Conservation (phyloP, 2,113 vertebrate genomes). For the Oncorhynchus clarkii region DNA sequence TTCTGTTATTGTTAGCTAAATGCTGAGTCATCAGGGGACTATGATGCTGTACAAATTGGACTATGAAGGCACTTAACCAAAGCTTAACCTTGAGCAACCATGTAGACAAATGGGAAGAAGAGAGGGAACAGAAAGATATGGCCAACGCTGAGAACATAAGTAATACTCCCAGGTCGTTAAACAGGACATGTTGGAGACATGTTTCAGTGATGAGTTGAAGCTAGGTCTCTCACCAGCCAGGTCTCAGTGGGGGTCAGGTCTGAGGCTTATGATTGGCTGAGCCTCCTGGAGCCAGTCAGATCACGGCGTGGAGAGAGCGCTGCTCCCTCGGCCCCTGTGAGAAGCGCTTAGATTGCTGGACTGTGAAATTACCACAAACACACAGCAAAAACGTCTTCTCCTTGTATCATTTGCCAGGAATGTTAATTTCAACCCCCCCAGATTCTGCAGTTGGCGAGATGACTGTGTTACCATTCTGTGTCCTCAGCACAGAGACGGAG, state of each 20-base stretch:
- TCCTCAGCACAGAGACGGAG: constrained; percentile 34
- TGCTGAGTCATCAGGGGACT: not conserved
- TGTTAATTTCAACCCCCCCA: constrained; percentile 49
- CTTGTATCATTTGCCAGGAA: constrained; percentile 42
- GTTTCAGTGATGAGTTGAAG: not conserved
- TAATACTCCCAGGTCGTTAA: not conserved
- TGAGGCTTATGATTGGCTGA: not conserved
- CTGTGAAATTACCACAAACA: constrained; percentile 68
- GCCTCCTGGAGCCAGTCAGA: not conserved
- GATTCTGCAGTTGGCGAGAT: constrained; percentile 32
- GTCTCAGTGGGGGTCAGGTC: not conserved
- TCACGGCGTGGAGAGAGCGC: constrained; percentile 21
- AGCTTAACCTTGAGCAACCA: not conserved
- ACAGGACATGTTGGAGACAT: not conserved
- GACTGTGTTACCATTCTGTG: constrained; percentile 40
- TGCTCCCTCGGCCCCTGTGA: not conserved
- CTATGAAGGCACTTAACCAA: not conserved
- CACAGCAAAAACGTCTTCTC: constrained; percentile 27
- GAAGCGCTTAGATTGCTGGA: constrained; percentile 28
- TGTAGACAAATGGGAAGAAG: not conserved
- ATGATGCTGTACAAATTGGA: not conserved
- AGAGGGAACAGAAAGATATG: not conserved
- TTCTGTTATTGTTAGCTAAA: not conserved
- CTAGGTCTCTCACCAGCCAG: not conserved
- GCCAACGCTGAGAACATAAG: not conserved